Conservation (phyloP, 2,113 vertebrate species). For the Fulmarus glacialis region DNA sequence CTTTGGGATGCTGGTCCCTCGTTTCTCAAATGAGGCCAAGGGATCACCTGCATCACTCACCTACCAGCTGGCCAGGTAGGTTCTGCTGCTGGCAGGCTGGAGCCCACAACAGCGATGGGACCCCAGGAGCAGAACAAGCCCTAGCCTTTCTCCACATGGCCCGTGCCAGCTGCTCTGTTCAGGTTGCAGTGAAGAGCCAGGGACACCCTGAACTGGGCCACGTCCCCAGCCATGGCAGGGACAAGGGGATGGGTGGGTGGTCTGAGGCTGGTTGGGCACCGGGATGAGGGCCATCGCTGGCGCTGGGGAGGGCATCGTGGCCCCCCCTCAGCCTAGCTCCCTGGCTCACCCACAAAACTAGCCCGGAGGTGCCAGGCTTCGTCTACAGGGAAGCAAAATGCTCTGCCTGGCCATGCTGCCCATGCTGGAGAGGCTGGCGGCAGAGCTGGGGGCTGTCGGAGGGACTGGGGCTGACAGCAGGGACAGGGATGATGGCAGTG, state of each 20-base stretch:
- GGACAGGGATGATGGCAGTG: too few relatives aligned
- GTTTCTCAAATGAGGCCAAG: not conserved
- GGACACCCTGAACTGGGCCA: not conserved
- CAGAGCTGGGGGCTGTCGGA: not conserved
- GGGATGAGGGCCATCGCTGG: accelerated
- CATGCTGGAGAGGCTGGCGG: not conserved
- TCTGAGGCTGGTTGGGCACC: not conserved
- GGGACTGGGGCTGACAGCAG: not conserved
- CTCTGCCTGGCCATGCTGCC: not conserved
- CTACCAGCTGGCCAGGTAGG: not conserved
- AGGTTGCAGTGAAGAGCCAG: not conserved
- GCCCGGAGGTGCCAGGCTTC: not conserved
- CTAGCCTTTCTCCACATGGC: too few relatives aligned
- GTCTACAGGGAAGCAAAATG: not conserved
- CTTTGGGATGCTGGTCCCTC: not conserved
- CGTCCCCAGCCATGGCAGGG: not conserved
- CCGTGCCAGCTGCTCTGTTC: not conserved
- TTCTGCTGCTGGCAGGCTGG: not conserved
- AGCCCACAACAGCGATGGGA: accelerated
- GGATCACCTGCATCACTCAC: not conserved
- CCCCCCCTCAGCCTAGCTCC: not conserved
- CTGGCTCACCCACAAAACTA: not conserved
- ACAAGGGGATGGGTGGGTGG: not conserved
- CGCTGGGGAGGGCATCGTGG: not conserved
- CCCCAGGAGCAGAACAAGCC: not conserved